Base-by-base conservation (phyloP, 2,113 vertebrate species). In the Protobothrops mucrosquamatus region DNA sequence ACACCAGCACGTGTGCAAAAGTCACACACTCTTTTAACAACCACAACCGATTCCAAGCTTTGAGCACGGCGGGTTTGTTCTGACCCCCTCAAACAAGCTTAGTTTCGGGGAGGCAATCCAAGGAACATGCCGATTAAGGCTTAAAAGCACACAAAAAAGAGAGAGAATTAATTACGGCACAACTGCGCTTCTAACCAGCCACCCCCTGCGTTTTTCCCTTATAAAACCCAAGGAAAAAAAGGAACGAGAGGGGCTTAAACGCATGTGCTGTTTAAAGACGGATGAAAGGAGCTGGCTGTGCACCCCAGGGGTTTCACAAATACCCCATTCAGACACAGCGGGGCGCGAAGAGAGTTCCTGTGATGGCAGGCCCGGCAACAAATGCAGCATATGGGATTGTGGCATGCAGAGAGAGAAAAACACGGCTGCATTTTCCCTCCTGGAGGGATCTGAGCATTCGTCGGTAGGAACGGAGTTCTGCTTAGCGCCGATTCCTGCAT, bases 271-370 rank as follows among this genome's bases (percentile, higher is more conserved):
- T 43, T 5, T 29, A 88, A 46, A 81, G 43, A 18, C 24, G 8
- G 61, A 48, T 18, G 59, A 54, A 59, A 15, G 15, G 10, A 51
- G 18, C 14, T 7, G 54, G 26, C 43, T 48, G 23, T 0, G 74
- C 81, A 8, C 74, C 34, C 24, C 81, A 9, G 92, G 88, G 81
- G 74, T 23, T 29, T 24, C 15, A 74, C 85, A 85, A 51, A 46
- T 24, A 51, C 89, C 29, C 4, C 89, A 93, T 64, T 87, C 56
- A 86, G 88, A 24, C 92, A 24, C 92, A 93, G 92, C 89, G 8
- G 48, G 92, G 11, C 6, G 12, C 23, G 2, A 15, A 48, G 29
- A 2, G 34, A 56, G 87, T 3, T 9, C 51, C 22, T 39, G 43
- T 9, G 26, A n/a, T 52, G 86, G 59, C 12, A 12, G 54, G n/a